Evolutionary conservation across 2,113 vertebrate genomes (phyloP), one percentile per base, ranked within the genome.

Genomic region (Stegastes partitus): DNA sequence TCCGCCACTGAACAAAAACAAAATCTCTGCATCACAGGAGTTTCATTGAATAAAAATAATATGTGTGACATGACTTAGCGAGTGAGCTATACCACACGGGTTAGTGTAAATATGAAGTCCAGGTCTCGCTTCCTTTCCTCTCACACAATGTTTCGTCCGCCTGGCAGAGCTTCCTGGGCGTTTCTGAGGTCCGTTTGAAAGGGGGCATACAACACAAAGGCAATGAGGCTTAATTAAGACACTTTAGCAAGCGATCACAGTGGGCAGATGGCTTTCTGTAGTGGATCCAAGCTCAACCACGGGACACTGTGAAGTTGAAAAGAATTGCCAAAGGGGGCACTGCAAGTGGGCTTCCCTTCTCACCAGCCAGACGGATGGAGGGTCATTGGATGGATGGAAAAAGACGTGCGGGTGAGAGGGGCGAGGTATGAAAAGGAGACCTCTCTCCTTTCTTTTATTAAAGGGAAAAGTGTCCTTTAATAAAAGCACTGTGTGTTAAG

Each of bases 231-330:
- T 94, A 93, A 94, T 93, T 89, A 93, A 94, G 87, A 93, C 92
- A 91, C 88, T 93, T 93, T 87, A 90, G 89, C 66, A 64, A 76
- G 77, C 39, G 84, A 94, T 92, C 92, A 93, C 90, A 92, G 91
- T 91, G 92, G 92, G 87, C 94, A 92, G 92, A 93, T 92, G 92
- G 92, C 91, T 82, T 86, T 93, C 86, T 92, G 91, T 91, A 82
- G 85, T 55, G 78, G 88, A 89, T 93, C 91, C 92, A 92, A 92
- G 84, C 89, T 74, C 80, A 81, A 86, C 87, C 84, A 69, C 77
- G 19, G 90, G 90, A 94, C 81, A 80, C 83, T 77, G 80, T 25
- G 66, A 70, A 87, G 82, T 87, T 88, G 84, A 91, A 92, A 90
- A 90, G 86, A 91, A 91, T 59, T 74, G 91, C 91, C 93, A 89